Conservation (phyloP, 2,888 invertebrate species). For the Drosophila borborema region DNA sequence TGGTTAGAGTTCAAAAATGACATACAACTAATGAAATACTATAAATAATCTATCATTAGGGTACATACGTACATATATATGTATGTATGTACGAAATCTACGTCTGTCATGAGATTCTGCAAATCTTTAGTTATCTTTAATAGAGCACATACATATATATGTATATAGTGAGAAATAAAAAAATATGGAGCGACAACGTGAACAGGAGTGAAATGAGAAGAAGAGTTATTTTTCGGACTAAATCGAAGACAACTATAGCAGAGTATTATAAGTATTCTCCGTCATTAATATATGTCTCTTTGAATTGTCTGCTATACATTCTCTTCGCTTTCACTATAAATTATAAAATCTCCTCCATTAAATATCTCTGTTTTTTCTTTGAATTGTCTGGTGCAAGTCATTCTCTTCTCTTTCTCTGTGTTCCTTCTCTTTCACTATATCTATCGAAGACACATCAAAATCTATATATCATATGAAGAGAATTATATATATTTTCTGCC, state of each 20-base stretch:
- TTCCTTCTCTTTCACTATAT: not conserved
- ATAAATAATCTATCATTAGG: conserved; percentile 5
- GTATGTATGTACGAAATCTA: not conserved
- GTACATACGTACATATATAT: not conserved
- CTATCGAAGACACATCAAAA: no score
- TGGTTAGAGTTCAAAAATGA: conserved; percentile 14
- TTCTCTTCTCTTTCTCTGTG: not conserved
- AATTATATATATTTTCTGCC: no score
- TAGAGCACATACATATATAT: no score
- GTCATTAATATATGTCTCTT: not conserved
- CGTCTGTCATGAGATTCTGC: not conserved
- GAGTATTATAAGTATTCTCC: not conserved
- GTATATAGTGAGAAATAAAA: not conserved
- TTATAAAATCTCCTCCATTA: no score
- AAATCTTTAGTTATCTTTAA: not conserved
- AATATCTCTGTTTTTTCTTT: no score
- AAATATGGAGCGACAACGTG: no score
- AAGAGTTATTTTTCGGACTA: not conserved
- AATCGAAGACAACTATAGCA: not conserved
- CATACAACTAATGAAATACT: not conserved
- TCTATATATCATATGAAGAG: no score
- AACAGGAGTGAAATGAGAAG: not conserved
- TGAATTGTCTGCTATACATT: not conserved
- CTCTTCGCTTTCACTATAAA: not conserved
- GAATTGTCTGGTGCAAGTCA: no score